Base-by-base conservation (phyloP, 2,888 invertebrate genomes). In the Conchocele bisecta region DNA sequence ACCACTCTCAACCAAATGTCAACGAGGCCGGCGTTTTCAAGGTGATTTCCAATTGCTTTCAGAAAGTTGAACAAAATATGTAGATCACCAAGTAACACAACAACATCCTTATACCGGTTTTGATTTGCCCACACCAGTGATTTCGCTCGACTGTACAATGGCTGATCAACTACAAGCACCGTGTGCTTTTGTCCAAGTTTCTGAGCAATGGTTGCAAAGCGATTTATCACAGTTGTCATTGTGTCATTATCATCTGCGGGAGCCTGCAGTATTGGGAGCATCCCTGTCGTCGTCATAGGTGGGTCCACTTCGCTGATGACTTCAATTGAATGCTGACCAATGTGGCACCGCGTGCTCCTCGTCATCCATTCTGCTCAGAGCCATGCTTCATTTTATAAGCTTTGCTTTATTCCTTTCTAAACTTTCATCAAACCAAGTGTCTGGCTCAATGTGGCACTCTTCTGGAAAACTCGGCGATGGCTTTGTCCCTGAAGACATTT, bases 181-280 rank as follows among this genome's bases (percentile, higher is more conserved):
- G 63, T 72, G 41, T 42, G 20, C n/a, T 29, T 61, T 24, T 72
- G 66, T 1, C 67, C 72, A 41, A 63, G 2, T 37, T 44, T 35
- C 22, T 31, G 31, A 24, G 37, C 33, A 13, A 72, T 72, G 28
- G 33, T 22, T 2, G 33, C 31, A 46, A 57, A 72, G 24, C 51
- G 31, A 24, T 60, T 39, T 3, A 67, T 63, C 3, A 67, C 41
- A 7, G 67, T 67, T 6, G 56, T 53, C 7, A 72, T 51, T 17
- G 72, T 73, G 35, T 73, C 53, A 50, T 46, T 58, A 4, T 46
- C 44, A 73, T 73, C 58, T n/a, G 67, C 68, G 42, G 67, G 63
- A 44, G 67, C 61, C 29, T 57, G 59, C 17, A 70, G 33, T 26
- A 70, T 70, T 15, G 51, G 70, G 4, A 64, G 35, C 56, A 64